phyloP scores from a whole-genome alignment of 2,888 invertebrate species.

The Drosophila rellima region DNA sequence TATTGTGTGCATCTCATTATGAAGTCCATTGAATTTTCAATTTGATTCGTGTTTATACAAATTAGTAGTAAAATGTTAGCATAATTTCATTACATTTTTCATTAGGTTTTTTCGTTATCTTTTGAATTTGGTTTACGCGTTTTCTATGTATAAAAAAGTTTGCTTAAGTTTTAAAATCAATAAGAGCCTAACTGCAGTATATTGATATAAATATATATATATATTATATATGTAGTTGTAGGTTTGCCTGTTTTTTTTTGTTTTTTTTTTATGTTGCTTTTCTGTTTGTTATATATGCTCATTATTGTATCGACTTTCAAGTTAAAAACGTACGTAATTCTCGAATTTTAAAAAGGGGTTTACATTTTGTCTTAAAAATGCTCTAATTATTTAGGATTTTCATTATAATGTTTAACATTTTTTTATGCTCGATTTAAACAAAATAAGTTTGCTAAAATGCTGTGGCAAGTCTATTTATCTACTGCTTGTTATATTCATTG shows the following conservation, averaged over 20 bases:
- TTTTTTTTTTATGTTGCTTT: no score
- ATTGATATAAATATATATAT: constrained; percentile 46
- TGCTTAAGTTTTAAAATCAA: constrained; percentile 76
- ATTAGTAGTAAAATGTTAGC: constrained; percentile 50
- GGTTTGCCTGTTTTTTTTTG: constrained; percentile 31
- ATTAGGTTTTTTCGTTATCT: constrained; percentile 16
- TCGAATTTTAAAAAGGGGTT: constrained; percentile 49
- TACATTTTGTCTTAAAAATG: constrained; percentile 35
- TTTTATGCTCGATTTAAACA: constrained; percentile 28
- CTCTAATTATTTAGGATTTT: constrained; percentile 45
- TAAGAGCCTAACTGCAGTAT: constrained; percentile 54
- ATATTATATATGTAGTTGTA: constrained; percentile 45
- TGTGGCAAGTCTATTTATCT: constrained; percentile 51
- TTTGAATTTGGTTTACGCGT: constrained; percentile 39
- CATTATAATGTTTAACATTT: constrained; percentile 3
- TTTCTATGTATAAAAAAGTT: constrained; percentile 68
- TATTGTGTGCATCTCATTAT: constrained; percentile 36
- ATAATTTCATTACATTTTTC: constrained; percentile 27
- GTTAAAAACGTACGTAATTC: constrained; percentile 62
- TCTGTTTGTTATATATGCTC: constrained; percentile 65
- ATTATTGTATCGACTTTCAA: constrained; percentile 72
- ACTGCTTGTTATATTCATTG: constrained; percentile 8
- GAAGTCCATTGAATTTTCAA: constrained; percentile 32
- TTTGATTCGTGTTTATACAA: constrained; percentile 51
- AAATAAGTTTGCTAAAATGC: constrained; percentile 54